These are phyloP conservation scores for Tauraco hartlaubi DNA, from an alignment of 2,797 vertebrate genomes.

Conservation along the genomic window DNA sequence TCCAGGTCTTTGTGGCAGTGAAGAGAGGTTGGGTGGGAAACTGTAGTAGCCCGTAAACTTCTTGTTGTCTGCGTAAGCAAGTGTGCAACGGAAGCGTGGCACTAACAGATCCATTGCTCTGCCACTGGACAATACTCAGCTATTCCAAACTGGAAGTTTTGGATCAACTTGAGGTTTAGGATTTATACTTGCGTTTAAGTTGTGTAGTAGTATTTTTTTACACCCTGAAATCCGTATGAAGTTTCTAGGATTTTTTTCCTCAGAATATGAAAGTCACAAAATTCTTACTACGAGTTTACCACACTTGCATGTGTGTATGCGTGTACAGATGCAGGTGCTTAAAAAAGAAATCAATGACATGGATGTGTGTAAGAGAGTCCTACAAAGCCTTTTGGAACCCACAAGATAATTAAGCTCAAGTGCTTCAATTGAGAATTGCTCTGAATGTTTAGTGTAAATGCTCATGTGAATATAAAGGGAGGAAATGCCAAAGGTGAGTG, in stretches of 20 bases:
- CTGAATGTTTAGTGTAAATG: not conserved
- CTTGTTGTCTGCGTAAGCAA: accelerated
- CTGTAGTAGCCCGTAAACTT: accelerated
- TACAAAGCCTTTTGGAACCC: not conserved
- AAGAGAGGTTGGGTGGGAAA: not conserved
- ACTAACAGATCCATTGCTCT: not conserved
- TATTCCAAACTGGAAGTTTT: not conserved
- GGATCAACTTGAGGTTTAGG: not conserved
- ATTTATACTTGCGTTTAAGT: not conserved
- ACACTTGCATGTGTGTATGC: not conserved
- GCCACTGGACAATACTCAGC: not conserved
- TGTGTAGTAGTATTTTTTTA: not conserved
- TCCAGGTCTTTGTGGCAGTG: not conserved
- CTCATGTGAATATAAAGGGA: not conserved
- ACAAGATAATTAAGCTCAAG: accelerated
- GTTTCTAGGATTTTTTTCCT: not conserved
- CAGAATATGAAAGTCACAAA: not conserved
- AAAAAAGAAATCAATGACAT: not conserved
- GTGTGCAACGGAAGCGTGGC: accelerated
- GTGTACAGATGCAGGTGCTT: not conserved
- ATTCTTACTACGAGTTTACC: not conserved
- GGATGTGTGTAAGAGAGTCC: not conserved
- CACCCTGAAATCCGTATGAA: not conserved
- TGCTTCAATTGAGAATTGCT: not conserved
- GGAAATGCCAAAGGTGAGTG: not conserved